phyloP scores from a whole-genome alignment of 1,140 invertebrate genomes.

The Ectropis grisescens region DNA sequence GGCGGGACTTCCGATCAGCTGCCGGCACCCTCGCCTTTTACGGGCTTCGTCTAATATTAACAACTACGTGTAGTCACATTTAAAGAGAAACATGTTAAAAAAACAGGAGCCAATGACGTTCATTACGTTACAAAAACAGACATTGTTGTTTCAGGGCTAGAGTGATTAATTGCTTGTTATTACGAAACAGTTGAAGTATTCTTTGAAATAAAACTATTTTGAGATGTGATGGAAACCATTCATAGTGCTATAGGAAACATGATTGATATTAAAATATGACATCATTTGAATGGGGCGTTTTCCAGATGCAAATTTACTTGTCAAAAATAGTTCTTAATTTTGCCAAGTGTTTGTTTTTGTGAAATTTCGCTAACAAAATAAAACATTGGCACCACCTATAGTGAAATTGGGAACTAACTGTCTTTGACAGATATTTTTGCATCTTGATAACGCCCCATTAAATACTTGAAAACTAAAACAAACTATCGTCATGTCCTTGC shows the following conservation, averaged over 20 bases:
- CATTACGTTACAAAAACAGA: background rate
- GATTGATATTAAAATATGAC: background rate
- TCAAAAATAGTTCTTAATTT: no score
- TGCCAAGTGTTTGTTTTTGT: no score
- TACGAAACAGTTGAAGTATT: background rate
- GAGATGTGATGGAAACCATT: background rate
- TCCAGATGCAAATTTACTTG: no score
- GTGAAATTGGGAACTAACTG: no score
- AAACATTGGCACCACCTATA: no score
- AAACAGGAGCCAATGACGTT: no score
- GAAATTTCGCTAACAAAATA: no score
- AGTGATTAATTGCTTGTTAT: slow-evolving; percentile 1
- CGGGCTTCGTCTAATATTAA: slow-evolving; percentile 57
- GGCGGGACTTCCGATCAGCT: slow-evolving; percentile 66
- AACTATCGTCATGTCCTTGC: no score
- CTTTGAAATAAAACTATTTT: background rate
- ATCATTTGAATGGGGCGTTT: no score
- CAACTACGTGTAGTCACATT: slow-evolving; percentile 15
- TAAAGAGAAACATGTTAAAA: background rate
- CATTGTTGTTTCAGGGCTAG: background rate
- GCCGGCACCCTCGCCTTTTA: slow-evolving; percentile 44
- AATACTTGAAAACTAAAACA: background rate
- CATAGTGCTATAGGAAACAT: background rate
- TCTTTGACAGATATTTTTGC: no score
- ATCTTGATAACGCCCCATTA: no score